Conservation (phyloP, 2,888 invertebrate species). For the Strigamia maritima region DNA sequence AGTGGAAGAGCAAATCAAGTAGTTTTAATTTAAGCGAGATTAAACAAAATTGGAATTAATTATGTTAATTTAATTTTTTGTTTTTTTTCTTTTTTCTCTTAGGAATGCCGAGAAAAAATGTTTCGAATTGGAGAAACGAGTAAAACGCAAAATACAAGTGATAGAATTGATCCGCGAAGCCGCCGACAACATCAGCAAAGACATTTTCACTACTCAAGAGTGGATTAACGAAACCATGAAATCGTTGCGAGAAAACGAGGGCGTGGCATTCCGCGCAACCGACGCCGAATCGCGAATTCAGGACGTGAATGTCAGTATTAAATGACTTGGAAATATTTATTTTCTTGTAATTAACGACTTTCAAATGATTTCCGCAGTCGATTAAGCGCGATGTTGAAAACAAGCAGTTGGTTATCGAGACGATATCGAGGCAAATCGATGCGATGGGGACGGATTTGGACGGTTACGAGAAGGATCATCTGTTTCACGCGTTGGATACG, state of each 20-base stretch:
- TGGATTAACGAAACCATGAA: constrained; percentile 60
- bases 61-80: not conserved
- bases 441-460: constrained; percentile 83
- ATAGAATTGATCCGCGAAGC: constrained; percentile 79
- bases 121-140: constrained; percentile 76
- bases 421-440: constrained; percentile 75
- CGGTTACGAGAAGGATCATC: constrained; percentile 73
- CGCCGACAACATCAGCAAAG: constrained; percentile 73
- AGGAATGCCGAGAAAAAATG: constrained; percentile 69
- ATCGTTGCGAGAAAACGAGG: constrained; percentile 63
- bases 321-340: not conserved
- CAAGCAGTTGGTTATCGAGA: constrained; percentile 76
- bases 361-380: constrained; percentile 52
- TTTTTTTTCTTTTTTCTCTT: not conserved
- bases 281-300: constrained; percentile 59
- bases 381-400: constrained; percentile 79
- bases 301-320: constrained; percentile 40
- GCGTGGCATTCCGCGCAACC: constrained; percentile 67
- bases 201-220: constrained; percentile 72
- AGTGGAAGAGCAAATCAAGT: constrained; percentile 77
- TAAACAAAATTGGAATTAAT: not conserved
- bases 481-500: constrained; percentile 69
- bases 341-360: constrained; percentile 12
- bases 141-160: constrained; percentile 76
- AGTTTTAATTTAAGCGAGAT: not conserved